Evolutionary conservation across 2,113 vertebrate genomes (phyloP), one percentile per base, ranked within the genome.

Genomic region (Anguilla rostrata): DNA sequence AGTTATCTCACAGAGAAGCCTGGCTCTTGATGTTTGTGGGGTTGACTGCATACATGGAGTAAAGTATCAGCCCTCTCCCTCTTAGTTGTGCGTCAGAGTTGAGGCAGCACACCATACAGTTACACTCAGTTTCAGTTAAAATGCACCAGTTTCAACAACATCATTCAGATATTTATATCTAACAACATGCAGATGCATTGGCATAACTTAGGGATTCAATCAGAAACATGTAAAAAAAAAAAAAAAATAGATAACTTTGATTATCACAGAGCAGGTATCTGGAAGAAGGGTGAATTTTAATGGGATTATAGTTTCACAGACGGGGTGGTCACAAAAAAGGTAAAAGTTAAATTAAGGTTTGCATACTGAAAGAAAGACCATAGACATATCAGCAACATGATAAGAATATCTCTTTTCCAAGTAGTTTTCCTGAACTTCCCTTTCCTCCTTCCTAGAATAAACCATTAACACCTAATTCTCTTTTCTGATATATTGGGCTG

Each of bases 201-300:
- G n/a, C 15, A 84, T 26, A 9, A 63, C 43, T 16, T 49, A 49
- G 49, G n/a, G 46, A 56, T 85, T 85, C 20, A 71, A 79, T 53
- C 46, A 79, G 46, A 85, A 53, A 80, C 71, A 22, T 78, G 63
- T 43, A 46, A 41, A 84, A 53, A 78, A 29, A 15, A 78, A 29
- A 56, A 57, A 80, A 2, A 78, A 18, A n/a, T n/a, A 29, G 34
- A 34, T 34, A 34, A 34, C 34, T 34, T 34, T 46, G 29, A 75
- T 85, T 49, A 85, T 40, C 75, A 79, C 9, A 40, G 46, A 75
- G 71, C 46, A 79, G 71, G 29, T 53, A 90, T 92, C 90, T 92
- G 88, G 92, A 93, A 91, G 92, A 85, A 88, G 91, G 89, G 57
- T n/a, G 43, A 86, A 91, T 22, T 91, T 88, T 84, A 89, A 89